These are phyloP conservation scores for Callaeas wilsoni DNA, from an alignment of 2,113 vertebrate species.

Conservation along the genomic window DNA sequence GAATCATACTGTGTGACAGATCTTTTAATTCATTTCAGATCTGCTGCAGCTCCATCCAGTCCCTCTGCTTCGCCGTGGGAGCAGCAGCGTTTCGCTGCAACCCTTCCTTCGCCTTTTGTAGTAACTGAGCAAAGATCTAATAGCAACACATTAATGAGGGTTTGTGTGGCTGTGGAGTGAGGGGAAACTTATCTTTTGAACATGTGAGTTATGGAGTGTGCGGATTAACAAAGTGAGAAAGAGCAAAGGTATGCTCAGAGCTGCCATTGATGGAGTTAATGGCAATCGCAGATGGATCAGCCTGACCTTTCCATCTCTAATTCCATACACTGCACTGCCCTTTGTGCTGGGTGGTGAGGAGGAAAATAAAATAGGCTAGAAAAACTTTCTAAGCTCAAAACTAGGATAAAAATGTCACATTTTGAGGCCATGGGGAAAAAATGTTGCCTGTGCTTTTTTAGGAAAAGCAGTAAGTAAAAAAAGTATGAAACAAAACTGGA, in stretches of 20 bases:
- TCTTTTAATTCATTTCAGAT: background rate
- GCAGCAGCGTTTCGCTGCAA: background rate
- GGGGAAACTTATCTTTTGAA: background rate
- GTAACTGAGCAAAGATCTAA: background rate
- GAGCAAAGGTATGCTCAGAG: background rate
- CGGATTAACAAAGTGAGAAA: background rate
- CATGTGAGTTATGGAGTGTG: background rate
- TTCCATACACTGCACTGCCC: background rate
- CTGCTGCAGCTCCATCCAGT: background rate
- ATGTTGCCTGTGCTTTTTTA: rapidly evolving
- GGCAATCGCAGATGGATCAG: background rate
- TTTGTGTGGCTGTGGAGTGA: background rate
- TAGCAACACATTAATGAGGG: background rate
- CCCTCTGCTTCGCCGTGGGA: background rate
- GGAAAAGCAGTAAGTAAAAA: background rate
- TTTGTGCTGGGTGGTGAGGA: background rate
- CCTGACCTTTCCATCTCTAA: background rate
- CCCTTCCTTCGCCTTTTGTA: background rate
- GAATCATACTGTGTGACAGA: background rate
- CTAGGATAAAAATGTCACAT: background rate
- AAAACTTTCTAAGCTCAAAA: background rate
- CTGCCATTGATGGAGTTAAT: background rate
- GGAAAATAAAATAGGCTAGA: slow-evolving; percentile 6
- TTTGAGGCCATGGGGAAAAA: background rate
- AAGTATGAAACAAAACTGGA: background rate